Conservation (phyloP, 2,797 vertebrate genomes). For the Phalloptychus januarius region DNA sequence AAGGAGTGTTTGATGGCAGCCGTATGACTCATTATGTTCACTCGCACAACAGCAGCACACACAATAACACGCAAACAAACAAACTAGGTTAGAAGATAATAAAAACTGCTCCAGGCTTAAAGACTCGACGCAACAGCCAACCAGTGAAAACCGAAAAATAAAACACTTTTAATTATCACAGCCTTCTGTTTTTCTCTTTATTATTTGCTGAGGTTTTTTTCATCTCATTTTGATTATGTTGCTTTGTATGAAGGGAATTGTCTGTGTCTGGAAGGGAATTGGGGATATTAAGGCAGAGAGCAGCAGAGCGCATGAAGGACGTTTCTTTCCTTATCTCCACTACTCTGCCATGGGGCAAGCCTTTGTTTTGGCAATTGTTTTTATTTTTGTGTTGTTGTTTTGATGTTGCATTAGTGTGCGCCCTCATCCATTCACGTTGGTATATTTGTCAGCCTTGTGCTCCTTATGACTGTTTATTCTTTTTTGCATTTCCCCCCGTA, state of each 20-base stretch:
- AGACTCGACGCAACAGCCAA: slow-evolving; percentile 70
- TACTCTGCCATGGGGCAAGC: slow-evolving; percentile 68
- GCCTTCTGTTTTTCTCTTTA: slow-evolving; percentile 72
- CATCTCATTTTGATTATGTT: slow-evolving; percentile 76
- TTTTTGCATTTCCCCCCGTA: slow-evolving; percentile 21
- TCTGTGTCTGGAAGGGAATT: slow-evolving; percentile 72
- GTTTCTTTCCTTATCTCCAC: slow-evolving; percentile 71
- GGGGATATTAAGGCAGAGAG: slow-evolving; percentile 66
- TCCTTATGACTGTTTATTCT: slow-evolving; percentile 27
- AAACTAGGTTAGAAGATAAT: slow-evolving; percentile 76
- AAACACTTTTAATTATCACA: slow-evolving; percentile 80
- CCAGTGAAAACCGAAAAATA: slow-evolving; percentile 63
- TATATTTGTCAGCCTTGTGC: slow-evolving; percentile 29
- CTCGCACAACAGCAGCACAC: slow-evolving; percentile 46
- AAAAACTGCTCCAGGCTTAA: slow-evolving; percentile 70
- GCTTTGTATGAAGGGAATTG: slow-evolving; percentile 77
- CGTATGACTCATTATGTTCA: slow-evolving; percentile 70
- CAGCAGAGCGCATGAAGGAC: slow-evolving; percentile 72
- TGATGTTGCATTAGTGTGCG: slow-evolving; percentile 12
- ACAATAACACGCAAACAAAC: slow-evolving; percentile 51
- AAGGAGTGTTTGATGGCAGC: slow-evolving; percentile 68
- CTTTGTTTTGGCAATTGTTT: slow-evolving; percentile 74
- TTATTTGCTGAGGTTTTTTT: slow-evolving; percentile 52
- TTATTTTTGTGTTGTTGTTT: slow-evolving; percentile 47
- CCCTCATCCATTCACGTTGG: slow-evolving; percentile 19